These are phyloP conservation scores for Dermochelys coriacea DNA, from an alignment of 2,797 vertebrate genomes.

Conservation along the genomic window DNA sequence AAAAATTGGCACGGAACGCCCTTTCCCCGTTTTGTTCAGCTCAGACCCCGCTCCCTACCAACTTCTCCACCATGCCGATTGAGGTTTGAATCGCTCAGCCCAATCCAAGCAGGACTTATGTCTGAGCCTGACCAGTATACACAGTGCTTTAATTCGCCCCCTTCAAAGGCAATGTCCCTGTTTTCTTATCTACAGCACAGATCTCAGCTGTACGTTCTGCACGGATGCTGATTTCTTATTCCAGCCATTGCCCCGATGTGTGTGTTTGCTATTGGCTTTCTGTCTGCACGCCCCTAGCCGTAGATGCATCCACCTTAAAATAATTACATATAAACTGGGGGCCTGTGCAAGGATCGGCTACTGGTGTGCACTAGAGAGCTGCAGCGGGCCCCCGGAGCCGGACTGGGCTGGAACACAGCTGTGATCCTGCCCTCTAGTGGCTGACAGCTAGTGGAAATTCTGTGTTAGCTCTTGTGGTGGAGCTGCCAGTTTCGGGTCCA, in stretches of 20 bases:
- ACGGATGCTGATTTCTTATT: neutral
- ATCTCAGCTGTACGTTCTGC: neutral
- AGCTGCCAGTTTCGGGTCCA: neutral
- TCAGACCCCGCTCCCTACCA: neutral
- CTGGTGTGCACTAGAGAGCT: neutral
- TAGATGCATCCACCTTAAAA: neutral
- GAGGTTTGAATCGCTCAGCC: neutral
- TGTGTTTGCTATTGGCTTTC: no score
- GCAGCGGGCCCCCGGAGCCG: no score
- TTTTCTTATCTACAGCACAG: neutral
- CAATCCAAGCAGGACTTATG: neutral
- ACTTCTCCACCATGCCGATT: rapidly evolving
- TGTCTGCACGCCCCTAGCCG: no score
- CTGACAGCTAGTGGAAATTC: neutral
- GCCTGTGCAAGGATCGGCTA: neutral
- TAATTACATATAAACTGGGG: no score
- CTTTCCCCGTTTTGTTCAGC: neutral
- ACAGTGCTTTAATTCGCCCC: neutral
- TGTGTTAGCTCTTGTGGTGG: neutral
- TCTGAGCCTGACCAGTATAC: neutral
- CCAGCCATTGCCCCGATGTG: no score
- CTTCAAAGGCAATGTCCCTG: no score
- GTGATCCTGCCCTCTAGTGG: neutral
- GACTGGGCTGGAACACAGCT: no score
- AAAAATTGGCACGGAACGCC: neutral